phyloP scores from a whole-genome alignment of 2,797 vertebrate species.

The Darevskia nairensis region DNA sequence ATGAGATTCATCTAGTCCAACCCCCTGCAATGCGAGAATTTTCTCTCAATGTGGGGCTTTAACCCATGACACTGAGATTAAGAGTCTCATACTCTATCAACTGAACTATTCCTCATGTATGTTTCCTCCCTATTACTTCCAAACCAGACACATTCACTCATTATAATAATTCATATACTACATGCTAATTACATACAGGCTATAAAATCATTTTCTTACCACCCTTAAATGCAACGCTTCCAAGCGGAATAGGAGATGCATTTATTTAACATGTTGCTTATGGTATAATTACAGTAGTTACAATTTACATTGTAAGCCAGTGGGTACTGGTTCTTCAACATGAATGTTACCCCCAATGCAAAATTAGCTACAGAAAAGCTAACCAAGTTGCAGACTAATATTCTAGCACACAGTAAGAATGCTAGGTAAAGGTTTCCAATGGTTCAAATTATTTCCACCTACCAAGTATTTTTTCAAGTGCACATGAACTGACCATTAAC shows the following conservation, averaged over 20 bases:
- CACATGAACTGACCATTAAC: not conserved
- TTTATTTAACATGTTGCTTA: not conserved
- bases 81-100: too few species aligned
- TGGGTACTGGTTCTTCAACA: conserved; percentile 20
- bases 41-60: too few species aligned
- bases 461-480: not conserved
- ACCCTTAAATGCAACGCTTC: not conserved
- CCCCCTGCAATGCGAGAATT: too few species aligned
- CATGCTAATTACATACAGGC: not conserved
- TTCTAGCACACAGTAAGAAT: not conserved
- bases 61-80: too few species aligned
- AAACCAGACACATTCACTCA: not conserved
- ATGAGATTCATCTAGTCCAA: too few species aligned
- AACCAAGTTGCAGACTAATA: not conserved
- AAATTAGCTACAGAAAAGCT: not conserved
- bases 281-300: not conserved
- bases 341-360: not conserved
- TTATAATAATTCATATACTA: not conserved
- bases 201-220: not conserved
- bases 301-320: conserved; percentile 4
- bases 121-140: conserved; percentile 19
- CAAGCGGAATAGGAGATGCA: not conserved
- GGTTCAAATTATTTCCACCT: not conserved
- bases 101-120: not conserved
- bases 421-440: not conserved